Evolutionary conservation across 2,888 invertebrate genomes (phyloP), one percentile per base, ranked within the genome.

Genomic region (Dryocosmus kuriphilus): DNA sequence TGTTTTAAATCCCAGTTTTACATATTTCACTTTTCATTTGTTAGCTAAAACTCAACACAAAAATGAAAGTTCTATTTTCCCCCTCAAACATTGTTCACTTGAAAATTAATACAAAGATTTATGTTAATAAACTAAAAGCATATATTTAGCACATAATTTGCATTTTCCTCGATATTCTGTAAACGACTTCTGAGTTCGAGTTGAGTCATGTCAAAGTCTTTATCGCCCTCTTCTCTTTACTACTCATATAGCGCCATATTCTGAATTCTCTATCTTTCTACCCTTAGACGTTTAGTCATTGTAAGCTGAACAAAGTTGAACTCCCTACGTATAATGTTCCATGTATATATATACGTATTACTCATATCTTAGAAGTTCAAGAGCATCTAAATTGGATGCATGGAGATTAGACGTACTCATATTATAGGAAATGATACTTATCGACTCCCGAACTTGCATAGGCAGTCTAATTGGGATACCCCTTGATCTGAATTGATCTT

Each of bases 401-500:
- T 4, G 24, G 5, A 24, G 24, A 57, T 57, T 14, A 24, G 57
- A 14, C 24, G 7, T n/a, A n/a, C n/a, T 11, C 4, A 22, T 24
- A 24, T 8, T 11, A 14, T 38, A 14, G 14, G 14, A 57, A 57
- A 57, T 24, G 57, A 9, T 14, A 24, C 24, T 57, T 24, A 57
- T 57, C 14, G 57, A 57, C 22, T 57, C 11, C 5, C 24, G 11
- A 24, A 24, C 57, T 57, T 57, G 11, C 24, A 22, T 57, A 11
- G 57, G 14, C 57, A 57, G 0, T 57, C 14, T 24, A 57, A 57
- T 57, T 24, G 22, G 24, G 14, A 57, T 57, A 14, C 38, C 32
- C 8, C 22, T n/a, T 63, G 35, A 67, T 46, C 46, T 27, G n/a
- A 46, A 67, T 67, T 67, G 67, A 67, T 67, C 27, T 67, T 46